Base-by-base conservation (phyloP, 2,888 invertebrate genomes). In the Eupeodes latifasciatus region DNA sequence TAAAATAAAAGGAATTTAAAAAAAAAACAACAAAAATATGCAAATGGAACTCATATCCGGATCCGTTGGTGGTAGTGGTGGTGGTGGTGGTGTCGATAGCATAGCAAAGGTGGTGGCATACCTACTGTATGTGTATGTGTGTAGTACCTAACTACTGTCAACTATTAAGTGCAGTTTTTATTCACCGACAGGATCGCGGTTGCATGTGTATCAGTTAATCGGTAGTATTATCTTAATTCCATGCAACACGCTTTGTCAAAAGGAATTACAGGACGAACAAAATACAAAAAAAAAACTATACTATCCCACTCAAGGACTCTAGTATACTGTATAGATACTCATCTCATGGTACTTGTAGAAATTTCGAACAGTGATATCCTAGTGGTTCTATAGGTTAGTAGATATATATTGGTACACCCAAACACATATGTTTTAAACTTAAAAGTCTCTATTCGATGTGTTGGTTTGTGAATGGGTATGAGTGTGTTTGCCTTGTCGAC, bases 211-310 rank as follows among this genome's bases (percentile, higher is more conserved):
- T 69, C 81, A 85, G 67, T 85, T 88, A 88, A 88, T 85, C 88
- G 88, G 69, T 55, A 85, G 81, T 88, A 85, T 88, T 88, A 85
- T 88, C 88, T 88, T 88, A 88, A 81, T 88, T 85, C 76, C 88
- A 59, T 85, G 74, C 85, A 85, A 75, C 88, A 85, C 74, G 62
- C 44, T 81, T 69, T 78, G 75, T 75, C 85, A 69, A 74, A 88
- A 81, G 81, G 81, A 81, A 77, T 85, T 81, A 85, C 80, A 77
- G 55, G 59, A 61, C 59, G 40, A 55, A 69, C n/a, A 71, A 79
- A 82, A 75, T 74, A 61, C 1, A 27, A 27, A 27, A 1, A 2
- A 27, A 27, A 27, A 27, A 27, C 27, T 27, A 27, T 27, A 27
- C 27, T 40, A 36, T 49, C 47, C 40, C 55, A 44, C 47, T 57